A percentile compares a stretch with the other conserved stretches of the same genome.
Evolutionary conservation across 37 sponge, comb jelly and placozoan species (phyloP).

Genomic region (Haliclona indistincta): DNA sequence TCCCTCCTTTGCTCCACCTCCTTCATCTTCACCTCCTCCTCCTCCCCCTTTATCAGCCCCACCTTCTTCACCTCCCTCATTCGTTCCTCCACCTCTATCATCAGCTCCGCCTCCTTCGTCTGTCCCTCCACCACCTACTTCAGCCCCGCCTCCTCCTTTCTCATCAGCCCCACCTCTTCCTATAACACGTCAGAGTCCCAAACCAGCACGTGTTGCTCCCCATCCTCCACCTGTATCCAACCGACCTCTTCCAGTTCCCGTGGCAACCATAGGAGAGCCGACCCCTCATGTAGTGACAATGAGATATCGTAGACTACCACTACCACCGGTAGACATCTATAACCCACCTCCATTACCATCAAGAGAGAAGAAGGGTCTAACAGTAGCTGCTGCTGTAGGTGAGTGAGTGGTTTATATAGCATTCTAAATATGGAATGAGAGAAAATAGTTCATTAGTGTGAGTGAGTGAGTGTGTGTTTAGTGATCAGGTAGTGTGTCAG

Average conservation of each 20-base stretch:
- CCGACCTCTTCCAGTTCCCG: not conserved
- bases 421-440: too few species aligned
- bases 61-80: not conserved
- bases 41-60: not conserved
- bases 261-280: conserved; percentile 5
- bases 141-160: conserved; percentile 16
- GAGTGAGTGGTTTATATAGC: too few species aligned
- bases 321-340: conserved; percentile 33
- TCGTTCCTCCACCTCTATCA: not conserved
- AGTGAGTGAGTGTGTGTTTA: too few species aligned
- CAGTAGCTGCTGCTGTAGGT: too few species aligned
- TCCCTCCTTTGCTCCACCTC: conserved; percentile 20
- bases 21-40: not conserved
- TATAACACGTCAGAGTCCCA: not conserved
- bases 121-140: not conserved
- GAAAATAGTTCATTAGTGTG: too few species aligned
- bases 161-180: conserved; percentile 11
- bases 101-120: conserved; percentile 4
- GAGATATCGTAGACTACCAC: conserved; percentile 39
- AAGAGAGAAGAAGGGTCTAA: conserved; percentile 11
- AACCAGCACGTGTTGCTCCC: not conserved
- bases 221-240: not conserved
- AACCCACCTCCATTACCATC: conserved; percentile 52
- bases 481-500: too few species aligned
- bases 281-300: conserved; percentile 21